Percentiles rank a stretch among this genome's conserved stretches.
Conservation (phyloP, 2,888 invertebrate species). For the Chaitophorus viminalis region DNA sequence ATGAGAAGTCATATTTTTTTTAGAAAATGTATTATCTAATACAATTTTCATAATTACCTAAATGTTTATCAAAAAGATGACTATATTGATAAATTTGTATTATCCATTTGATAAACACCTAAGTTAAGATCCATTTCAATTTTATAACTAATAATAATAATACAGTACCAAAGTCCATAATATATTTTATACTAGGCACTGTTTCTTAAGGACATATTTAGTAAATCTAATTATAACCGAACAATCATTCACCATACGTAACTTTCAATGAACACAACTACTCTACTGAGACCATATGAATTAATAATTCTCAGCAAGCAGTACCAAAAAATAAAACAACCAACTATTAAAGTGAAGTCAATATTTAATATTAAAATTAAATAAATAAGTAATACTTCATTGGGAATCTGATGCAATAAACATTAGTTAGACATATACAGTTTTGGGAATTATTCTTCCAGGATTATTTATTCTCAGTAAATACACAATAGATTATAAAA, state of each 20-base stretch:
- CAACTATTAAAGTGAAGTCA: not conserved
- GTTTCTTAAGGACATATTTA: constrained; percentile 45
- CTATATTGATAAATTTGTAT: constrained; percentile 25
- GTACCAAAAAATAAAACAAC: constrained; percentile 24
- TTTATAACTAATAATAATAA: constrained; percentile 6
- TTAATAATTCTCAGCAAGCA: constrained; percentile 59
- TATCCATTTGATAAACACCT: constrained; percentile 49
- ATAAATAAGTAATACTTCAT: constrained; percentile 10
- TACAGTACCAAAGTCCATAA: constrained; percentile 58
- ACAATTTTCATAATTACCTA: not conserved
- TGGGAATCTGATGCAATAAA: not conserved
- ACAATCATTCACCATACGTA: constrained; percentile 26
- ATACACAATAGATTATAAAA: not conserved
- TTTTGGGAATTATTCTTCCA: not conserved
- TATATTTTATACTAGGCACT: constrained; percentile 60
- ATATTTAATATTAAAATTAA: not conserved
- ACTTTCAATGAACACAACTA: constrained; percentile 34
- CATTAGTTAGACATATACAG: not conserved
- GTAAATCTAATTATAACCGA: not conserved
- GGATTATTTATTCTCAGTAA: constrained; percentile 53
- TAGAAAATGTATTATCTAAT: constrained; percentile 12
- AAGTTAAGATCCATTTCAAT: not conserved
- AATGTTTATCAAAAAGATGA: constrained; percentile 54
- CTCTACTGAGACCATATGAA: constrained; percentile 52
- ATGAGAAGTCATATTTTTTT: constrained; percentile 21